These are phyloP conservation scores for Dallia pectoralis DNA, from an alignment of 2,797 vertebrate genomes.

Conservation along the genomic window DNA sequence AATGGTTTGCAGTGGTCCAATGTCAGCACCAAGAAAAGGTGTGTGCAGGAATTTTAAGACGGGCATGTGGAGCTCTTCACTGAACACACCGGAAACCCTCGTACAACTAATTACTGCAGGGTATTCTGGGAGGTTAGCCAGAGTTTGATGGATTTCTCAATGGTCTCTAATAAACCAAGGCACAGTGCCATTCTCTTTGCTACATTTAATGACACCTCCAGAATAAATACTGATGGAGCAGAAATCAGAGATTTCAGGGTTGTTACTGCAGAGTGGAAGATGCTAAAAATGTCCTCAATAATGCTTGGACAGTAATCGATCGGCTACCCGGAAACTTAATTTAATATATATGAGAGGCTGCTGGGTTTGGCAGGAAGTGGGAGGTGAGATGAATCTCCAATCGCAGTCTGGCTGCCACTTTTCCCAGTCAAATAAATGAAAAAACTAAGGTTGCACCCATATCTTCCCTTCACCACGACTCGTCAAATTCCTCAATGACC, in stretches of 20 bases:
- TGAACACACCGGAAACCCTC: slow-evolving; percentile 46
- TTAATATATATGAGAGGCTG: not conserved
- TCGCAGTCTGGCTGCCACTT: slow-evolving; percentile 33
- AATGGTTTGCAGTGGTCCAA: slow-evolving; percentile 20
- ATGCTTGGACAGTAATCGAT: slow-evolving; percentile 42
- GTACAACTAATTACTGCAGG: slow-evolving; percentile 13
- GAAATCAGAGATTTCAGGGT: not conserved
- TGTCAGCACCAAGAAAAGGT: slow-evolving; percentile 27
- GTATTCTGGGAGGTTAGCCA: not conserved
- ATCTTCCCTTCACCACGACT: not conserved
- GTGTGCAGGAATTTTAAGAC: slow-evolving; percentile 33
- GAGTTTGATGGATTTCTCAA: not conserved
- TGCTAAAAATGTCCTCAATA: too few relatives aligned
- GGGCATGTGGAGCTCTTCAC: slow-evolving; percentile 14
- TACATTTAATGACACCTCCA: not conserved
- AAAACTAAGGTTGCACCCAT: not conserved
- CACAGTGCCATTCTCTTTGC: not conserved
- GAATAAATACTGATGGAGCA: not conserved
- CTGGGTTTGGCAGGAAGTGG: not conserved
- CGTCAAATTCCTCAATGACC: slow-evolving; percentile 22
- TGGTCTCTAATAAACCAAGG: not conserved
- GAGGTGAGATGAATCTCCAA: slow-evolving; percentile 37
- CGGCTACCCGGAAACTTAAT: slow-evolving; percentile 5
- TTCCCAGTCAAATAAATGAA: not conserved
- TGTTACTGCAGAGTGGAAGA: not conserved